Base-by-base conservation (phyloP, 1,140 invertebrate genomes). In the Lineus longissimus region DNA sequence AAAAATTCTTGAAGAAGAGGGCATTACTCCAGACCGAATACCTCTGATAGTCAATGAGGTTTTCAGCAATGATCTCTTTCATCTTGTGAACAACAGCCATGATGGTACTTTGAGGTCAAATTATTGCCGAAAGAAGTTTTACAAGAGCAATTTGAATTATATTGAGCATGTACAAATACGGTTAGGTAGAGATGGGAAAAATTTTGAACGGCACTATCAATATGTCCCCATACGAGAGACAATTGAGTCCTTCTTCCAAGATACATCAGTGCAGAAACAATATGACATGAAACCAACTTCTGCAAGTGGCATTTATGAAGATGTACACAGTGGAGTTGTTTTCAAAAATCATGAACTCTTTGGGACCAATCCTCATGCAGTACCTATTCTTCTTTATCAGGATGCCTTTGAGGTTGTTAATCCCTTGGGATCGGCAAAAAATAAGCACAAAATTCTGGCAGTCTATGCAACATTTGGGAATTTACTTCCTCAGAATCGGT, bases 361-460 rank as follows among this genome's bases (percentile, higher is more conserved):
- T n/a, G 19, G 25, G n/a, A 19, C 6, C n/a, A 9, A 23, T 19
- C 47, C n/a, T 7, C 19, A 23, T 6, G n/a, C 47, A 19, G 9
- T 51, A 4, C 9, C n/a, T 6, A 51, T 51, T 7, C 6, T 51
- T 4, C 23, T 59, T 2, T 59, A 59, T 13, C 22, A 59, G 29
- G 57, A 59, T 59, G 29, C 57, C 11, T 59, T 59, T 59, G 57
- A 59, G 30, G 2, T 59, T 7, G 57, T 59, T 13, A 59, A 59
- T 31, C 57, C 57, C 23, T 31, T 59, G 15, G 57, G 27, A 15
- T 13, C 29, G 17, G 57, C 57, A 15, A 59, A 59, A 29, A 59
- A 23, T n/a, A 59, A 59, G 29, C 57, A 59, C 29, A 59, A 59
- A 23, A 30, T 59, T 1, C 2, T 59, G 30, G 29, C 57, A 1